These are phyloP conservation scores for Penaeus chinensis DNA, from an alignment of 1,140 invertebrate species.

Conservation along the genomic window DNA sequence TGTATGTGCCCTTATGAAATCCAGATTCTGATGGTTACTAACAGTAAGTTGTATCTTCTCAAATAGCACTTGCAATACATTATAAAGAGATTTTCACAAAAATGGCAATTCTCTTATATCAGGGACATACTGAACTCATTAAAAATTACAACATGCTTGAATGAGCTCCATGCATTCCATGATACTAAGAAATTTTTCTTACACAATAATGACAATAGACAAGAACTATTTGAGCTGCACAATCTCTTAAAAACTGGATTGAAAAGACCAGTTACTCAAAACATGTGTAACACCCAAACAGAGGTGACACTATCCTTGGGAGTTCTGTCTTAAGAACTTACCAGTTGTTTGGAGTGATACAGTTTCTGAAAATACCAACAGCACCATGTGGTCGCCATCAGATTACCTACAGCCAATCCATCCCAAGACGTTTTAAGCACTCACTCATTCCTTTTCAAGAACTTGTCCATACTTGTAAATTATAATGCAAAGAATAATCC, in stretches of 20 bases:
- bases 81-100: too few relatives aligned
- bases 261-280: conserved; percentile 17
- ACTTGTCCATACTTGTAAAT: too few relatives aligned
- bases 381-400: conserved; percentile 44
- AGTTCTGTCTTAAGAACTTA: conserved; percentile 11
- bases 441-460: too few relatives aligned
- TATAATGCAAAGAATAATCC: too few relatives aligned
- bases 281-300: conserved; percentile 31
- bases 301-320: conserved; percentile 24
- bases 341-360: conserved; percentile 31
- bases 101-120: too few relatives aligned
- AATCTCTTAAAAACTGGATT: conserved; percentile 22
- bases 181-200: conserved; percentile 1
- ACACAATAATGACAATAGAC: conserved; percentile 7
- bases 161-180: not conserved
- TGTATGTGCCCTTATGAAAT: too few relatives aligned
- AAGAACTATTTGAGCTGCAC: conserved; percentile 32
- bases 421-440: too few relatives aligned
- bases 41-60: too few relatives aligned
- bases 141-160: conserved; percentile 18
- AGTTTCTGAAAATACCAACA: conserved; percentile 3
- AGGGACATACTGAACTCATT: not conserved
- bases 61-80: too few relatives aligned
- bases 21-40: too few relatives aligned
- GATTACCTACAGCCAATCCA: not conserved